Evolutionary conservation across 2,797 vertebrate genomes (phyloP).

Genomic region (Margarornis squamiger): DNA sequence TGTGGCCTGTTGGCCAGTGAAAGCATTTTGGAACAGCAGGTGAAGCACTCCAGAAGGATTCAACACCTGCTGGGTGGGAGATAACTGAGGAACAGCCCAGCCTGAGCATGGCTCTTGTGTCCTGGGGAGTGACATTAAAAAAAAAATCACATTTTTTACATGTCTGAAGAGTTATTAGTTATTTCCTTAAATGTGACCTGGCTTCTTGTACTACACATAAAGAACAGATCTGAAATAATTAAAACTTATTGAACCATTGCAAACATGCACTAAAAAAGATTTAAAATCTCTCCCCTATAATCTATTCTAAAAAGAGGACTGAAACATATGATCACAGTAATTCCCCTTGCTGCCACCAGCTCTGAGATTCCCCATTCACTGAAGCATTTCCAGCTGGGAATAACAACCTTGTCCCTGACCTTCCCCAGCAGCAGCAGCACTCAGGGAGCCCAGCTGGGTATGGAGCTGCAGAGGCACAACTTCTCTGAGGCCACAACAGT

Average conservation of each 20-base stretch:
- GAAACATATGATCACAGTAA: background rate
- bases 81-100: background rate
- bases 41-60: background rate
- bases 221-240: background rate
- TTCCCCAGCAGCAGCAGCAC: background rate
- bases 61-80: background rate
- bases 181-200: background rate
- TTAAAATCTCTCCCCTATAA: background rate
- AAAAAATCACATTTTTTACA: rapidly evolving
- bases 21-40: background rate
- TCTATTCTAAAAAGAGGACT: background rate
- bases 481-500: too few species aligned
- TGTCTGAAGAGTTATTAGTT: background rate
- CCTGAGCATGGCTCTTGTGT: rapidly evolving
- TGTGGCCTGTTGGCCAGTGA: background rate
- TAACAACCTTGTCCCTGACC: background rate
- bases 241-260: background rate
- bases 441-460: background rate
- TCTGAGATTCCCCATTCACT: background rate
- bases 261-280: background rate
- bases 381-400: background rate
- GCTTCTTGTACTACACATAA: background rate
- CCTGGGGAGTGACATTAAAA: background rate
- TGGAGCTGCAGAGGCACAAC: background rate
- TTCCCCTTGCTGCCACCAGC: background rate